Percentiles rank a stretch among this genome's conserved stretches.
Evolutionary conservation across 2,113 vertebrate species (phyloP).

Genomic region (Hippocampus abdominalis): DNA sequence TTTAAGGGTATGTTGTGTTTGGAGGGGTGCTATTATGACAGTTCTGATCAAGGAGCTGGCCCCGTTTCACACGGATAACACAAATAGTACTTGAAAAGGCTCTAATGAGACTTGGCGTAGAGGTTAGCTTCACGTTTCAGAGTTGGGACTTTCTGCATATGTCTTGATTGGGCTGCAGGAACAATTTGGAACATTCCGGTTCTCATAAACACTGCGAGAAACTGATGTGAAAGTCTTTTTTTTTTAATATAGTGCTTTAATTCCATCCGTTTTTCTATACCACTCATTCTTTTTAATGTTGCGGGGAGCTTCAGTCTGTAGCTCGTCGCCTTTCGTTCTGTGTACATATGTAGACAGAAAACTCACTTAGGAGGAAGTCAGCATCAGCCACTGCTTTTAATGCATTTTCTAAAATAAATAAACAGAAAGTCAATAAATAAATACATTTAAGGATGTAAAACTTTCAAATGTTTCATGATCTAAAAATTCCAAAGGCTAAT

Average conservation of each 20-base stretch:
- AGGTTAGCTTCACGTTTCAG: slow-evolving; percentile 27
- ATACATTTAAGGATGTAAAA: no score
- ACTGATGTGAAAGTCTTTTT: slow-evolving; percentile 1
- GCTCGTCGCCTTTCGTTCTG: no score
- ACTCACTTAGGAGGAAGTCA: no score
- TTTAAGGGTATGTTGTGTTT: slow-evolving; percentile 8
- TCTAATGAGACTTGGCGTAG: slow-evolving; percentile 38
- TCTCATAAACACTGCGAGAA: not conserved
- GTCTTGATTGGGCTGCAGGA: slow-evolving; percentile 1
- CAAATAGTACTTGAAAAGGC: slow-evolving; percentile 36
- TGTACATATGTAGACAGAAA: no score
- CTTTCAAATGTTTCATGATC: no score
- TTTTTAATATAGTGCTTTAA: not conserved
- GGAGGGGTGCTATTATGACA: slow-evolving; percentile 29
- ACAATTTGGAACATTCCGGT: not conserved
- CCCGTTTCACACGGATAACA: slow-evolving; percentile 10
- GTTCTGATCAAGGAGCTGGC: slow-evolving; percentile 36
- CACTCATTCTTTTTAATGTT: not conserved
- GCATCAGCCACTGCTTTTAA: no score
- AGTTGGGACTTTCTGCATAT: not conserved
- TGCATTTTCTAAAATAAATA: no score
- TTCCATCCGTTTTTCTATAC: not conserved
- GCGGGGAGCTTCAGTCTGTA: not conserved
- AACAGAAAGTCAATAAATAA: no score
- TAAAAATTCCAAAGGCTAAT: no score